Evolutionary conservation across 2,888 invertebrate species (phyloP), one percentile per base, ranked within the genome.

Genomic region (Harpalus rufipes): DNA sequence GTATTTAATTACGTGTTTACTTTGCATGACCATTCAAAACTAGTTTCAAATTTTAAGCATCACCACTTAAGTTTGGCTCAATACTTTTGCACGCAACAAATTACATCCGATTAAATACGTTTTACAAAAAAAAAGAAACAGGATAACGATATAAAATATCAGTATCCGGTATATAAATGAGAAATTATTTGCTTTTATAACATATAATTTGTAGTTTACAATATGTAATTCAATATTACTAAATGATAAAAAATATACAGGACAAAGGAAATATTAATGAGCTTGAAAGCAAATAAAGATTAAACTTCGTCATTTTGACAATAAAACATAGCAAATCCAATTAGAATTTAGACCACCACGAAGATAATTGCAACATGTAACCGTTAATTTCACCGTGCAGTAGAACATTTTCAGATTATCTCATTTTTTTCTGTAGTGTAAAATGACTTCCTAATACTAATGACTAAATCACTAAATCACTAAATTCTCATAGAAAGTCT

Each of bases 271-370:
- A 59, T 59, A 59, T 16, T 59, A 16, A 59, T 4, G 16, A 51
- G 59, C 59, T 12, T 16, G 59, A 59, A 16, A 16, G 21, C 7
- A 72, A 41, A n/a, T 8, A 72, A 72, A 72, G 78, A 58, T 78
- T 78, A 32, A 21, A 56, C 39, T 18, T 12, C 16, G 58, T 25
- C 10, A 7, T 78, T 78, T 25, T 58, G 58, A 58, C 58, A 74
- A 21, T 74, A 74, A 74, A 74, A 74, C 51, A 16, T n/a, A 74
- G 44, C 74, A 78, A 78, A 78, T 78, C 78, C 58, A 78, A 78
- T 78, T 78, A 78, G 56, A 78, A 78, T 78, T 78, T 61, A 80
- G 80, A 80, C 80, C 80, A 80, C 80, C 80, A 16, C n/a, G 56
- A 80, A 80, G 80, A 80, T 80, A 80, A 80, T 80, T 80, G 61